phyloP scores from a whole-genome alignment of 2,888 invertebrate species.

The Ctena decussata region DNA sequence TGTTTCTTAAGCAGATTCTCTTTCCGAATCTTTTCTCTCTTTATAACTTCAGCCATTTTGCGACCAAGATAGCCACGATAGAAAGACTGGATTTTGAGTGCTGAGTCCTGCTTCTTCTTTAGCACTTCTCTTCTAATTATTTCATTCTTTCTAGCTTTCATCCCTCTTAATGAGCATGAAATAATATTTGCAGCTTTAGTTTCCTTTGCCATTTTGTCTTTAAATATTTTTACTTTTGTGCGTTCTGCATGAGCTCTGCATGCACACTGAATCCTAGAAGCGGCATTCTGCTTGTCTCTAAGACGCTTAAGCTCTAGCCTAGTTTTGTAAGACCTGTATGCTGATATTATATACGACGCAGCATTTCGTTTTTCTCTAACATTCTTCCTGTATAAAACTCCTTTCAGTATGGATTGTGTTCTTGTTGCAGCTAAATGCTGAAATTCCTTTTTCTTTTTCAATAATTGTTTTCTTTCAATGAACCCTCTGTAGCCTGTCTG shows the following conservation, averaged over 20 bases:
- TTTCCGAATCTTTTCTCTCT: constrained; percentile 9
- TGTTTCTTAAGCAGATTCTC: neutral
- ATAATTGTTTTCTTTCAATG: constrained; percentile 29
- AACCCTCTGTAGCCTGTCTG: constrained; percentile 59
- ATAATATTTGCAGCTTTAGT: constrained; percentile 31
- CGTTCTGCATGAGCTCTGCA: constrained; percentile 24
- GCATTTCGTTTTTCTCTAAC: constrained; percentile 17
- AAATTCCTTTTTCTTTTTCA: neutral
- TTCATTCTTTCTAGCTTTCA: constrained; percentile 12
- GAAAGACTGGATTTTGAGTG: constrained; percentile 13
- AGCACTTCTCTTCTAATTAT: neutral
- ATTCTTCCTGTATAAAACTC: constrained; percentile 28
- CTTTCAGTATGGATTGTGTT: constrained; percentile 40
- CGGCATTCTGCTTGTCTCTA: constrained; percentile 8
- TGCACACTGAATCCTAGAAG: constrained; percentile 23
- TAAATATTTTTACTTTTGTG: neutral
- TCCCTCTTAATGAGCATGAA: constrained; percentile 24
- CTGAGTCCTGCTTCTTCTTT: neutral
- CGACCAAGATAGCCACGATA: constrained; percentile 21
- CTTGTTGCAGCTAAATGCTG: neutral
- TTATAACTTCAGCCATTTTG: constrained; percentile 3
- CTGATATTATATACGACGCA: constrained; percentile 15
- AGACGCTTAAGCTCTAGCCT: constrained; percentile 1
- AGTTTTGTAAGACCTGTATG: constrained; percentile 31
- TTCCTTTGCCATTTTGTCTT: constrained; percentile 28